Conservation (phyloP, 2,888 invertebrate species). For the Pammene fasciana region DNA sequence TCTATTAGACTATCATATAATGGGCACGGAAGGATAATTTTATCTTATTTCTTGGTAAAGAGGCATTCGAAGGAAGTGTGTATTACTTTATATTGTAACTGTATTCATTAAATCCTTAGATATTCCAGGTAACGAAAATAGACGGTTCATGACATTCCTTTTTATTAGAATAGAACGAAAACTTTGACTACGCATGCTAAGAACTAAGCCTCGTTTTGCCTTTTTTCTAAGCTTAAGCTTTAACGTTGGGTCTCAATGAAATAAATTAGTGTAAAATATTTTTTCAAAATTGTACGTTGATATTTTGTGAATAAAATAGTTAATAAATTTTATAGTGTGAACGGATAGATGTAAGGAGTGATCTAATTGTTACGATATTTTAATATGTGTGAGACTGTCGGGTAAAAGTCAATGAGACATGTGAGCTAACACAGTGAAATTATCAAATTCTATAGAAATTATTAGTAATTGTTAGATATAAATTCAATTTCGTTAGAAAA, state of each 20-base stretch:
- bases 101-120: conserved; percentile 16
- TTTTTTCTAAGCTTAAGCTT: conserved; percentile 53
- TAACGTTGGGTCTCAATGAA: conserved; percentile 57
- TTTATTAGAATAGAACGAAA: conserved; percentile 42
- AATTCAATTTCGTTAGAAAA: conserved; percentile 11
- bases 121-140: conserved; percentile 47
- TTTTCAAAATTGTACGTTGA: conserved; percentile 43
- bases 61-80: conserved; percentile 37
- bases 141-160: conserved; percentile 63
- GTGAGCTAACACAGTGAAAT: conserved; percentile 26
- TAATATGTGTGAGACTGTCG: conserved; percentile 37
- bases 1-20: conserved; percentile 28
- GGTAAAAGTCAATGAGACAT: conserved; percentile 14
- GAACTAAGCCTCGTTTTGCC: conserved; percentile 52
- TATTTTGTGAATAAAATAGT: conserved; percentile 49
- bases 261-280: conserved; percentile 48
- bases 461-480: conserved; percentile 21
- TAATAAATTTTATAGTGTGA: conserved; percentile 44
- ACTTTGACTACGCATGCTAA: conserved; percentile 42
- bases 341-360: conserved; percentile 44
- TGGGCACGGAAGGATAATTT: conserved; percentile 16
- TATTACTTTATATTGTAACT: conserved; percentile 33
- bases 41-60: conserved; percentile 30
- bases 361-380: conserved; percentile 40
- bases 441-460: conserved; percentile 23